Conservation (phyloP, 1,140 invertebrate genomes). For the Rhizoglyphus robini region DNA sequence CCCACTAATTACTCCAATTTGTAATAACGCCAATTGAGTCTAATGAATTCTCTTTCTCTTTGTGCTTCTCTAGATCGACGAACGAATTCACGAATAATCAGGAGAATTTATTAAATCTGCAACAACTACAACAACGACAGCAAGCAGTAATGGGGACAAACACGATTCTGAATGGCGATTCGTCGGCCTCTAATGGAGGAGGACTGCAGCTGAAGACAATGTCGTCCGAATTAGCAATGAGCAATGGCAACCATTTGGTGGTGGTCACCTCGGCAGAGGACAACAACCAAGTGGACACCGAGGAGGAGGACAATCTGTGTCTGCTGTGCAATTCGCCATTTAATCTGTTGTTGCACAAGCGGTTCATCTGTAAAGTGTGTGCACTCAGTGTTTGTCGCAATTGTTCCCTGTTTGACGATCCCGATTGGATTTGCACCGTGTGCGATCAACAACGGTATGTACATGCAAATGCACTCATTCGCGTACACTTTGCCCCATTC, state of each 20-base stretch:
- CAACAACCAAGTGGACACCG: background rate
- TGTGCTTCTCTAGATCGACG: too few relatives aligned
- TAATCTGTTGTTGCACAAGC: background rate
- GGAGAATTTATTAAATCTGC: background rate
- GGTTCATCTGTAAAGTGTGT: conserved; percentile 7
- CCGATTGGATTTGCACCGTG: background rate
- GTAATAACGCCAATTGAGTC: too few relatives aligned
- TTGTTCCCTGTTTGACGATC: background rate
- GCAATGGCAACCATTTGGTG: too few relatives aligned
- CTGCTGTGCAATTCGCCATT: conserved; percentile 4
- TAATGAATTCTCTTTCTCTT: too few relatives aligned
- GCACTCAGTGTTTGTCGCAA: conserved; percentile 4
- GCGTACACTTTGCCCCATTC: background rate
- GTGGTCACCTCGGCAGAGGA: too few relatives aligned
- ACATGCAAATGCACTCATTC: background rate
- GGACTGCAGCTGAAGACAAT: too few relatives aligned
- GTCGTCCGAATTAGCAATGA: too few relatives aligned
- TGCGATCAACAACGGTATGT: conserved; percentile 13
- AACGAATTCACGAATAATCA: too few relatives aligned
- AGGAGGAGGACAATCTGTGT: background rate
- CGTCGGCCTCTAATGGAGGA: too few relatives aligned
- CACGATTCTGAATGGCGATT: too few relatives aligned
- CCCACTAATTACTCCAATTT: too few relatives aligned
- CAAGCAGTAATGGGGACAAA: too few relatives aligned
- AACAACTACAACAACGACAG: background rate